Base-by-base conservation (phyloP, 92 coral and sea anemone species). In the Parazoanthus darwini region DNA sequence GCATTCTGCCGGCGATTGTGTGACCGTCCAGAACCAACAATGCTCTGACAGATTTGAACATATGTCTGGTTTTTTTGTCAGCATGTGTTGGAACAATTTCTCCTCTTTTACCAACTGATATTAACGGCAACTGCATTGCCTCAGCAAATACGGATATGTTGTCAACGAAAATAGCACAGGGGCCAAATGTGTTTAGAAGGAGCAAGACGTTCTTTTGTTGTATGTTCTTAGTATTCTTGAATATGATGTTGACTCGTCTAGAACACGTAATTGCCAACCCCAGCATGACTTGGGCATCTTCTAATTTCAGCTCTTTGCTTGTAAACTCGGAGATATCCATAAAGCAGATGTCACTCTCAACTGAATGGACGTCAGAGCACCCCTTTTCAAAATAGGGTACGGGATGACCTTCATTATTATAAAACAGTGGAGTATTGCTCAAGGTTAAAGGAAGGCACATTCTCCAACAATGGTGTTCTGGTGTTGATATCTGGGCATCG, bases 111-210 rank as follows among this genome's bases (percentile, higher is more conserved):
- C 16, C 51, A 23, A 22, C 54, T 42, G 6, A 1, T 42, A 78
- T 18, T 9, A 78, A 5, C 15, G 4, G 5, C 3, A 78, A 89
- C 56, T 92, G 92, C 23, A 94, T 86, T 9, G 93, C 96, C 16
- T 90, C 74, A 33, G 95, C 91, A 86, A 90, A 92, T n/a, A 29
- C 72, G 36, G 92, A 88, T 15, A 94, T 33, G 36, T 88, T 92
- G 2, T 86, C 85, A 0, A 81, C 68, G 29, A 89, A 82, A 42
- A 91, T 20, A 39, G 80, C 54, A 63, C 98, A 95, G 58, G 81
- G 92, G 18, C 92, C 90, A 10, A 0, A 20, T 0, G 91, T 10
- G 20, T 86, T 80, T 7, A 93, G 33, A 78, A 78, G 89, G 0
- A 81, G 78, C 37, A 95, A 80, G 63, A 86, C 88, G 78, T 95